Conservation (phyloP, 1,140 invertebrate genomes). For the Zaprionus ornatus region DNA sequence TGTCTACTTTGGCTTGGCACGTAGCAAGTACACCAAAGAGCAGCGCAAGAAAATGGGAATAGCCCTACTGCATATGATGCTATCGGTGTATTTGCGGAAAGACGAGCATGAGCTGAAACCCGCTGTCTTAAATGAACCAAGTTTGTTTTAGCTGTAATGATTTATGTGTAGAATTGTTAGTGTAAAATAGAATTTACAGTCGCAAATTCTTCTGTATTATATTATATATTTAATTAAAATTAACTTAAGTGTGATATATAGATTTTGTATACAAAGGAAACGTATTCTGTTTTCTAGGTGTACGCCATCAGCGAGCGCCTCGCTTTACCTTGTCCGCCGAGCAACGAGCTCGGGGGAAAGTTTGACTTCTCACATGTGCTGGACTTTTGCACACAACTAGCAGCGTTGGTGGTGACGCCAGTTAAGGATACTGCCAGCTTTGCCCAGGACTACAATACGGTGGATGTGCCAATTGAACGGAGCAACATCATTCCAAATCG, state of each 20-base stretch:
- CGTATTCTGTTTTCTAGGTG: slow-evolving; percentile 87
- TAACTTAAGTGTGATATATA: not conserved
- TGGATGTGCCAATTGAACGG: slow-evolving; percentile 85
- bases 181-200: not conserved
- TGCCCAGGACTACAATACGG: slow-evolving; percentile 74
- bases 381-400: slow-evolving; percentile 92
- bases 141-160: not conserved
- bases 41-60: slow-evolving; percentile 90
- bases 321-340: slow-evolving; percentile 89
- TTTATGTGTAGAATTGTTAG: not conserved
- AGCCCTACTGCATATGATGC: slow-evolving; percentile 89
- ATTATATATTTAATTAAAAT: not conserved
- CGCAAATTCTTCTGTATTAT: not conserved
- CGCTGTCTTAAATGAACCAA: not conserved
- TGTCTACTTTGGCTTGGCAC: slow-evolving; percentile 91
- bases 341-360: slow-evolving; percentile 85
- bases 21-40: slow-evolving; percentile 87
- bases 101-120: slow-evolving; percentile 54
- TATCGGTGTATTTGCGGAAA: slow-evolving; percentile 29
- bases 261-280: not conserved
- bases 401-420: slow-evolving; percentile 85
- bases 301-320: slow-evolving; percentile 94
- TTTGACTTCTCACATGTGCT: slow-evolving; percentile 95
- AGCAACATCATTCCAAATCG: slow-evolving; percentile 93
- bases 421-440: slow-evolving; percentile 85